phyloP scores from a whole-genome alignment of 2,113 vertebrate species.

The Ramphastos sulfuratus region DNA sequence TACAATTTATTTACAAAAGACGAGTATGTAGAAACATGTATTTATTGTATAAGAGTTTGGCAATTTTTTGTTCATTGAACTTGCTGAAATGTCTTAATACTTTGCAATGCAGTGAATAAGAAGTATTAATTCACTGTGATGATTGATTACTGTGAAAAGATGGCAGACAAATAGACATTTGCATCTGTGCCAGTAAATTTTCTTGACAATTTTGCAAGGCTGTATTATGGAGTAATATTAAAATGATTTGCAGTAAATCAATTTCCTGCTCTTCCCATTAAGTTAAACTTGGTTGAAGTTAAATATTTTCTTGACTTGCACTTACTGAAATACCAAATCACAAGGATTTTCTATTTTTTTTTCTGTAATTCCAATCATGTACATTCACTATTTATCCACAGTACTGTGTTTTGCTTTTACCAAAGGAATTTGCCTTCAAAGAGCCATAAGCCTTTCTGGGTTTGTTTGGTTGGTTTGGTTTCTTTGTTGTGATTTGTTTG shows the following conservation, averaged over 20 bases:
- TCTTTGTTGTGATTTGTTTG: too few relatives aligned
- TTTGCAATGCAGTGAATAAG: neutral
- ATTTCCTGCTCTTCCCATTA: neutral
- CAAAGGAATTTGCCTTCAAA: neutral
- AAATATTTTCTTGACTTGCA: neutral
- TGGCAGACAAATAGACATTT: neutral
- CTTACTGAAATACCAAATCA: neutral
- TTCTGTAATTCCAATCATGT: neutral
- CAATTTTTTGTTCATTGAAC: neutral
- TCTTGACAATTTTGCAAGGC: neutral
- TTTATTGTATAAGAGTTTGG: neutral
- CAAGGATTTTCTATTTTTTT: neutral
- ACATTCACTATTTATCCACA: neutral
- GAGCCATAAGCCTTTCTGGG: neutral
- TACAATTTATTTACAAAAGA: neutral
- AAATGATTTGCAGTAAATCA: conserved; percentile 21
- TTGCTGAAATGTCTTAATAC: neutral
- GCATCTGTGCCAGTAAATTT: neutral
- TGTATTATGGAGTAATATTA: neutral
- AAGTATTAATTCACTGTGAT: neutral
- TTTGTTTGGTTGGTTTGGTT: too few relatives aligned
- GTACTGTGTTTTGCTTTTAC: neutral
- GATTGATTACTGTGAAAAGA: neutral
- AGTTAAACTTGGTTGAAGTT: neutral
- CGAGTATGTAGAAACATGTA: neutral